Base-by-base conservation (phyloP, 2,797 vertebrate genomes). In the Dermochelys coriacea region DNA sequence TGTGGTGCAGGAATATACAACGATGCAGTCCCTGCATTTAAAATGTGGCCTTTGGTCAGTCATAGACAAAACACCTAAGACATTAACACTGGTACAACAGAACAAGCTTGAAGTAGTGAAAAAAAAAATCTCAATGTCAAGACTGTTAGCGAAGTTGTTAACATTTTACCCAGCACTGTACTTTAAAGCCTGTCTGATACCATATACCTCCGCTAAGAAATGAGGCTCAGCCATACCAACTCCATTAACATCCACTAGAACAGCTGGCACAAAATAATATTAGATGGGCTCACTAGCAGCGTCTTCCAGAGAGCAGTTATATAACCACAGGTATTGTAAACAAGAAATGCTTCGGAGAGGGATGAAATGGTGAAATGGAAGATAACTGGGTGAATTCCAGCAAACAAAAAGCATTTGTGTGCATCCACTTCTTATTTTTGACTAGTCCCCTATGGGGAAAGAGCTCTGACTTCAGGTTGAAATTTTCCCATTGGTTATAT, bases 11-110 rank as follows among this genome's bases (percentile, higher is more conserved):
- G 37, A 45, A 49, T 31, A 31, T 45, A 45, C 29, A 41, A 71
- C 41, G 21, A 41, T 41, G 11, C 68, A 95, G 97, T 97, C 94
- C 91, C 94, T 93, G 97, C 96, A 93, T 87, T 89, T 94, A 91
- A 93, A 96, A 84, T 94, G 96, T 95, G 96, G 93, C 68, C 82
- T 94, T 94, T 94, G 84, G 82, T 97, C 84, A 96, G 89, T 80
- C 89, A 94, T 95, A 97, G 90, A 96, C 96, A 96, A 27, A 71
- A 31, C 74, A 77, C 12, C 4, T 8, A 29, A 96, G 95, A 96
- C 94, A 94, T 80, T 96, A 94, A 96, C 21, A 97, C 27, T 82
- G 86, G 96, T 96, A 86, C 95, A 71, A n/a, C n/a, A 37, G 16
- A 23, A 71, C 2, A 96, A 96, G 94, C 92, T 91, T 50, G 92